Percentiles rank a stretch among this genome's conserved stretches.
Conservation (phyloP, 1,140 invertebrate genomes). For the Trissolcus basalis region DNA sequence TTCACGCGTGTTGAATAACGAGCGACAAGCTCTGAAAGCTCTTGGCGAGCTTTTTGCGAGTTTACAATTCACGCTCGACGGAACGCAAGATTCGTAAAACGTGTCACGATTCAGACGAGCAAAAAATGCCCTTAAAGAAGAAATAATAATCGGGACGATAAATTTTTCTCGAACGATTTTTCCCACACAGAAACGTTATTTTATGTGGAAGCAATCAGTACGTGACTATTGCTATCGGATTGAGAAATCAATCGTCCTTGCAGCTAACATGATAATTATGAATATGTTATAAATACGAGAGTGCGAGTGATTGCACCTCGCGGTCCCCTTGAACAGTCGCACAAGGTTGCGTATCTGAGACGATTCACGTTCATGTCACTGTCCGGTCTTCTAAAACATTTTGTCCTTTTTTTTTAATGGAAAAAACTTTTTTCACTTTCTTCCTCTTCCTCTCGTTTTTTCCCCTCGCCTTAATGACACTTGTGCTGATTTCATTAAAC, state of each 20-base stretch:
- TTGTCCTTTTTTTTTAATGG: no score
- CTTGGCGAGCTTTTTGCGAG: background rate
- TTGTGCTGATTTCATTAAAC: constrained; percentile 48
- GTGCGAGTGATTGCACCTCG: constrained; percentile 62
- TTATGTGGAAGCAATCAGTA: constrained; percentile 60
- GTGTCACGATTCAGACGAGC: constrained; percentile 1
- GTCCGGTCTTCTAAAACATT: background rate
- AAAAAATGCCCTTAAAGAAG: constrained; percentile 51
- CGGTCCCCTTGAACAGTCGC: constrained; percentile 62
- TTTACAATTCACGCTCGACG: constrained; percentile 2
- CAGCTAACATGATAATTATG: constrained; percentile 72
- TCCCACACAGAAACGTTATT: constrained; percentile 53
- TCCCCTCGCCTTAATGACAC: constrained; percentile 6
- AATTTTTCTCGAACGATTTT: constrained; percentile 57
- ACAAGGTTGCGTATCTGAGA: constrained; percentile 57
- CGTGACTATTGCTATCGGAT: constrained; percentile 61
- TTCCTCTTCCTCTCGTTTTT: background rate
- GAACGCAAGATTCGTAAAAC: constrained; percentile 15
- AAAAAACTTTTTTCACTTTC: background rate
- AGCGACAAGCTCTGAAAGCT: no score
- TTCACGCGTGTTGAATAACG: constrained; percentile 9
- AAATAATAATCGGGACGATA: constrained; percentile 48
- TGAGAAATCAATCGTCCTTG: constrained; percentile 73
- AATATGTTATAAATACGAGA: constrained; percentile 74
- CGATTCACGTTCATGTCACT: constrained; percentile 8